Evolutionary conservation across 1,140 invertebrate genomes (phyloP), one percentile per base, ranked within the genome.

Genomic region (Drosophila micromelanica): DNA sequence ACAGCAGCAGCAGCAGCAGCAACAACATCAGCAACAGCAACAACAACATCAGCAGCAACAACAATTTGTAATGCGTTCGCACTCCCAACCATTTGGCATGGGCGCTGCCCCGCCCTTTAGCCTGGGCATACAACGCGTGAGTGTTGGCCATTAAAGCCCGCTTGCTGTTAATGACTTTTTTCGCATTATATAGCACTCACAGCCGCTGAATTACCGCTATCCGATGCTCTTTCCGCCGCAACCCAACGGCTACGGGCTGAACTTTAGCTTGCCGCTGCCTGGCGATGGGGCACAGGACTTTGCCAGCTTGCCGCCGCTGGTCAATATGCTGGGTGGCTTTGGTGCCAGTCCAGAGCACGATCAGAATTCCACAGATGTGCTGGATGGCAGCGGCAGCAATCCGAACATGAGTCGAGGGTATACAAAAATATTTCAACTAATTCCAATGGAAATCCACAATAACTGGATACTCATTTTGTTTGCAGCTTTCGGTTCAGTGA

Each of bases 401-500:
- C 82, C 82, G 0, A 91, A 90, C 49, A 82, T 91, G 2, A 90
- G 76, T 64, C 59, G 86, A 27, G 90, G 90, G 90, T 91, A 52
- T 2, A 8, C 8, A 35, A 35, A 23, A 12, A 5, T 15, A 3
- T 32, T 11, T 51, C n/a, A 8, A 11, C 4, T 2, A 56, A 13
- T 3, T 1, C 13, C n/a, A 13, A 13, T 49, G 9, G 12, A 6
- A 11, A 35, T 9, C 12, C 1, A 40, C 5, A 32, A 17, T 38
- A 59, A 23, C 27, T 63, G 42, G 32, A 4, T 12, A 9, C n/a
- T 49, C 30, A 6, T 51, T 5, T 12, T 17, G 6, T 27, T 56
- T 55, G 6, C 51, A 92, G 91, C 23, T 92, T 92, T 64, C 78
- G 91, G 54, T 92, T 92, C 38, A 92, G 91, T 51, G 91, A 92